A percentile compares a stretch with the other conserved stretches of the same genome.
Evolutionary conservation across 2,113 vertebrate genomes (phyloP).

Genomic region (Mus musculus): DNA sequence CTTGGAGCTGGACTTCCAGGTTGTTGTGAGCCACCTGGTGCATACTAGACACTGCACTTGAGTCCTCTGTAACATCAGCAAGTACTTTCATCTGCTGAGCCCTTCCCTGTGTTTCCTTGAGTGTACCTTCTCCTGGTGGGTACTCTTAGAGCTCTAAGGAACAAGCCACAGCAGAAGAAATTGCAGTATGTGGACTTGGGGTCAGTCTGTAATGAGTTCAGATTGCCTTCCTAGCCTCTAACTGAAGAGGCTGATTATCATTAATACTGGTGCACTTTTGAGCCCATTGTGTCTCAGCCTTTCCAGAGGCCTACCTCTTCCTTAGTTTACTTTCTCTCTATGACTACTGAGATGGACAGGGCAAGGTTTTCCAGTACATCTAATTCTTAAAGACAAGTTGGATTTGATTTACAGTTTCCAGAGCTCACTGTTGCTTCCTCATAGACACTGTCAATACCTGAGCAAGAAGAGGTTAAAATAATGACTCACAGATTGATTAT

Average conservation of each 20-base stretch:
- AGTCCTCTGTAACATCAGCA: neutral
- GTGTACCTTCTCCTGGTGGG: neutral
- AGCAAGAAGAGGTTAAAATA: slow-evolving; percentile 13
- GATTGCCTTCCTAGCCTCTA: neutral
- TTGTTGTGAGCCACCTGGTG: no score
- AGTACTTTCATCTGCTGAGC: neutral
- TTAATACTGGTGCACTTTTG: neutral
- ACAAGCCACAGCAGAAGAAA: neutral
- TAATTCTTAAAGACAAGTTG: neutral
- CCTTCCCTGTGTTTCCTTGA: no score
- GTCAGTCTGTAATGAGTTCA: neutral
- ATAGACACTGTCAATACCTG: neutral
- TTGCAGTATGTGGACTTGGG: neutral
- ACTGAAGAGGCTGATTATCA: neutral
- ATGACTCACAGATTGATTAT: neutral
- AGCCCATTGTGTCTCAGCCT: neutral
- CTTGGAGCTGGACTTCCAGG: neutral
- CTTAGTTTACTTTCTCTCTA: neutral
- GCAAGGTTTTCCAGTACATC: neutral
- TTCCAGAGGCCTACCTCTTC: neutral
- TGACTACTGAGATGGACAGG: neutral
- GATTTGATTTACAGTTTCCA: neutral
- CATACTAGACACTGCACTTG: neutral
- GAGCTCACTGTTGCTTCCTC: neutral
- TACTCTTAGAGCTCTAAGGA: no score